Conservation (phyloP, 2,888 invertebrate species). For the Hipparchia sbordonii region DNA sequence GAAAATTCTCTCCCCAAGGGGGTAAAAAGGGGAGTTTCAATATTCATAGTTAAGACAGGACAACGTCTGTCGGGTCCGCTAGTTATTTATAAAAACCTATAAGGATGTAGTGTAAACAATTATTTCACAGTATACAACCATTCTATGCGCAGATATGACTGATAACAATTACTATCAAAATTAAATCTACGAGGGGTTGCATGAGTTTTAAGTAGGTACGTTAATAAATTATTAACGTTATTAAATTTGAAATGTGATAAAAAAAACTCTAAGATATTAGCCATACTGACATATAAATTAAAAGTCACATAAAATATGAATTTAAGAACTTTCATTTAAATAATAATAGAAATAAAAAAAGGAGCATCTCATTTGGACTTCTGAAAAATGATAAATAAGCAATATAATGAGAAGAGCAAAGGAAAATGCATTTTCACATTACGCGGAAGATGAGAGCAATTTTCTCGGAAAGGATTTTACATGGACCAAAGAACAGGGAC, state of each 20-base stretch:
- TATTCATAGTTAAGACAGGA: too few species aligned
- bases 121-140: too few species aligned
- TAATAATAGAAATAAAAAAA: neutral
- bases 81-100: neutral
- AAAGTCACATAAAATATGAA: neutral
- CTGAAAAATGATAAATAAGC: constrained; percentile 19
- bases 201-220: neutral
- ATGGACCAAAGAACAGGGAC: constrained; percentile 57
- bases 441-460: constrained; percentile 57
- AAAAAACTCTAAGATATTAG: too few species aligned
- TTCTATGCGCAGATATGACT: too few species aligned
- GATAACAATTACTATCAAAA: too few species aligned
- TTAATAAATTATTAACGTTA: neutral
- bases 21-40: too few species aligned
- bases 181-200: too few species aligned
- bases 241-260: too few species aligned
- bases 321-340: neutral
- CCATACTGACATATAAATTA: neutral
- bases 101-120: too few species aligned
- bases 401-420: constrained; percentile 43
- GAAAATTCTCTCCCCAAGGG: too few species aligned
- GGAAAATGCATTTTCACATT: constrained; percentile 55
- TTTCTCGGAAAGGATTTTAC: constrained; percentile 65
- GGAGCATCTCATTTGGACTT: constrained; percentile 1
- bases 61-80: too few species aligned